Conservation (phyloP, 2,113 vertebrate species). For the Hypocryptadius cinnamomeus region DNA sequence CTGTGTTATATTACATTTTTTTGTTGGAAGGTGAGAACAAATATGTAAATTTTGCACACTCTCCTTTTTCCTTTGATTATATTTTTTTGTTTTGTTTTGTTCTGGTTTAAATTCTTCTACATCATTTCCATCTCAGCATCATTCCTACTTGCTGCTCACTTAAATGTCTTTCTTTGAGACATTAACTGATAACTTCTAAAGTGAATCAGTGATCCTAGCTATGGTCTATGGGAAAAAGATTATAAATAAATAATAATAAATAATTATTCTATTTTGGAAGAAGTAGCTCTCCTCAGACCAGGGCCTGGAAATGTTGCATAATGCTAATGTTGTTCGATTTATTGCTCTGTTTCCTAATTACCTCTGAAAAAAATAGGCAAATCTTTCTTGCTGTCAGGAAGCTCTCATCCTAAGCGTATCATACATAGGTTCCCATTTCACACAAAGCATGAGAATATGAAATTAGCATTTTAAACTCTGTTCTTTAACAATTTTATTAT, state of each 20-base stretch:
- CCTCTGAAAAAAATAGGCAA: neutral
- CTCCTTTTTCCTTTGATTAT: neutral
- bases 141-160: neutral
- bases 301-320: neutral
- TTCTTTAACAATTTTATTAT: neutral
- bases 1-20: neutral
- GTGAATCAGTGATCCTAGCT: neutral
- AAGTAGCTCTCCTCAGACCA: neutral
- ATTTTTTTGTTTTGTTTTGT: neutral
- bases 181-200: neutral
- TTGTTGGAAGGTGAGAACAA: neutral
- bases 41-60: neutral
- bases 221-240: neutral
- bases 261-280: neutral
- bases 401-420: neutral
- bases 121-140: neutral
- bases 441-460: neutral
- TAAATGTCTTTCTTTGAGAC: neutral
- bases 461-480: neutral
- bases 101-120: neutral
- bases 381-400: neutral
- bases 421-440: neutral
- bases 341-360: conserved; percentile 26
- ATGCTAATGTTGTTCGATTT: neutral
- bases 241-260: neutral